phyloP scores from a whole-genome alignment of 2,888 invertebrate genomes.

The Acrobasis consociella region DNA sequence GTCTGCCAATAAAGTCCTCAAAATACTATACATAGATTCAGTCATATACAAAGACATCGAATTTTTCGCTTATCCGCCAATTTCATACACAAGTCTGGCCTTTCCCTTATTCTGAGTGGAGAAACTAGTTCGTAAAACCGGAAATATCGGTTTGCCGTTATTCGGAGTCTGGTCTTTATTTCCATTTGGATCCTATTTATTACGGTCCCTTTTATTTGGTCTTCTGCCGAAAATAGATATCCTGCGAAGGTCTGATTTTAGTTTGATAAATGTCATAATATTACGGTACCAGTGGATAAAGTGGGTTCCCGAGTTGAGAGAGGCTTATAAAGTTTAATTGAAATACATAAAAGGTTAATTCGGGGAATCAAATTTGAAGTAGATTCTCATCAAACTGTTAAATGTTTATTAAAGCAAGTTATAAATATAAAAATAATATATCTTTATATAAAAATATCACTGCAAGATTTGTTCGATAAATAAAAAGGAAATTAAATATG shows the following conservation, averaged over 20 bases:
- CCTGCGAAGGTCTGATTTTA: conserved; percentile 10
- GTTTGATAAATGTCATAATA: conserved; percentile 20
- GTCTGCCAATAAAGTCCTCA: neutral
- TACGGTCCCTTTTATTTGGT: conserved; percentile 23
- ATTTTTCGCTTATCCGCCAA: neutral
- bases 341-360: too few species aligned
- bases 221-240: conserved; percentile 17
- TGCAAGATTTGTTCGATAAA: too few species aligned
- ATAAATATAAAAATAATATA: too few species aligned
- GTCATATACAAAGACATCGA: neutral
- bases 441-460: too few species aligned
- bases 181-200: conserved; percentile 24
- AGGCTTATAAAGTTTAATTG: too few species aligned
- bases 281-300: neutral
- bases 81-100: neutral
- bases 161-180: conserved; percentile 21
- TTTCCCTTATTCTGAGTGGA: conserved; percentile 10
- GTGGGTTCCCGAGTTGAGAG: neutral
- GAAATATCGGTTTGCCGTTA: conserved; percentile 17
- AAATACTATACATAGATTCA: neutral
- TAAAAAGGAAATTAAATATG: too few species aligned
- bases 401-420: too few species aligned
- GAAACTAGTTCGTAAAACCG: conserved; percentile 15
- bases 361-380: too few species aligned
- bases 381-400: too few species aligned